A percentile compares a stretch with the other conserved stretches of the same genome.
These are phyloP conservation scores for Acipenser oxyrinchus DNA, from an alignment of 2,797 vertebrate genomes.

Conservation along the genomic window DNA sequence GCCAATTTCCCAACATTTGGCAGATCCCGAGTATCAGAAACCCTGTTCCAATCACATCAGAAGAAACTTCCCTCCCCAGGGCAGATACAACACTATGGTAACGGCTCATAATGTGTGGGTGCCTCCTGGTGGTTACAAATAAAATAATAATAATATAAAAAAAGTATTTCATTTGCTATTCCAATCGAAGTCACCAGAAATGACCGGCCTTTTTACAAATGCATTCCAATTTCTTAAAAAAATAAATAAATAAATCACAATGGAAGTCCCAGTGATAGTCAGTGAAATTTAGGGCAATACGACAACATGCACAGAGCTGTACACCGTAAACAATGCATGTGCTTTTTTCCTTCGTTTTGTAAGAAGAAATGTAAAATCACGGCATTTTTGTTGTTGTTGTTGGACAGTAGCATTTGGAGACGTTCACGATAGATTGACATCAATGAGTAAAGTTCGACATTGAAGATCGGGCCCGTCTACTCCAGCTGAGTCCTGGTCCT, in stretches of 20 bases:
- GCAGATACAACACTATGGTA: too few species aligned
- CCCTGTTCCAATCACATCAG: too few species aligned
- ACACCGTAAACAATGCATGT: conserved; percentile 44
- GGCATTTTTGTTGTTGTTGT: background rate
- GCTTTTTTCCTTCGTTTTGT: conserved; percentile 36
- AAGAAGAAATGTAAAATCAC: conserved; percentile 3
- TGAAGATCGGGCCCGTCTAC: conserved; percentile 70
- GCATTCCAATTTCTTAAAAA: background rate
- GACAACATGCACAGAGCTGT: conserved; percentile 61
- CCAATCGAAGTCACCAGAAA: too few species aligned
- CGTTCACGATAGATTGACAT: conserved; percentile 24
- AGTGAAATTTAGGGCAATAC: conserved; percentile 24
- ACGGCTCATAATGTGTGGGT: too few species aligned
- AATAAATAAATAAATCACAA: conserved; percentile 3
- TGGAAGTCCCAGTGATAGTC: background rate
- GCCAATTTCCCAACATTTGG: too few species aligned
- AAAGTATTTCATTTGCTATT: too few species aligned
- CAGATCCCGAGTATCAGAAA: too few species aligned
- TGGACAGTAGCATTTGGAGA: background rate
- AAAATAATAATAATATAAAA: too few species aligned
- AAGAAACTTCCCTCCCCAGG: too few species aligned
- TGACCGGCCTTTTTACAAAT: too few species aligned
- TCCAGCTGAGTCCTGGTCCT: conserved; percentile 69
- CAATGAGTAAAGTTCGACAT: conserved; percentile 81
- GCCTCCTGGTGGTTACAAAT: too few species aligned